These are phyloP conservation scores for Coturnix japonica DNA, from an alignment of 2,113 vertebrate genomes.

Conservation along the genomic window DNA sequence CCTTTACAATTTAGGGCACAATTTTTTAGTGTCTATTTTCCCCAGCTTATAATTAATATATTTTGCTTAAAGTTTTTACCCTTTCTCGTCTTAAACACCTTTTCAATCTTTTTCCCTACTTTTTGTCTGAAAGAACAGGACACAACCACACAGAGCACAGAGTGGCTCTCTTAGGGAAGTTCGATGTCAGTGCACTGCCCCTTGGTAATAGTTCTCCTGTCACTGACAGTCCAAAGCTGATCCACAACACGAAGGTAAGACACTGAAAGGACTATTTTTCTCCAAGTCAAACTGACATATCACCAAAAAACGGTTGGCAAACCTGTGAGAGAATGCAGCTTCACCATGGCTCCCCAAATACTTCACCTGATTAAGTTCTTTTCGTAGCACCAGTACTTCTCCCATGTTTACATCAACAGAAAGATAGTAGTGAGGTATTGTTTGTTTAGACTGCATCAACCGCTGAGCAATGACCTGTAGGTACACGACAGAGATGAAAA, in stretches of 20 bases:
- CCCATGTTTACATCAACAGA: slow-evolving; percentile 97
- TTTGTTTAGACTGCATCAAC: slow-evolving; percentile 97
- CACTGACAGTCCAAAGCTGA: neutral
- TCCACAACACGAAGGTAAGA: neutral
- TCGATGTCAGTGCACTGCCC: neutral
- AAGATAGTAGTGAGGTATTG: slow-evolving; percentile 98
- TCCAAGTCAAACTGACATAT: neutral
- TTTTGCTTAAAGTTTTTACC: neutral
- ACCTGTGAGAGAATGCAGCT: neutral
- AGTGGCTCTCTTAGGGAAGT: neutral
- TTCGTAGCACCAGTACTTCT: slow-evolving; percentile 89
- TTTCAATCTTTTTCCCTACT: neutral
- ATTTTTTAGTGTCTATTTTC: neutral
- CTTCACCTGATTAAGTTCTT: slow-evolving; percentile 92
- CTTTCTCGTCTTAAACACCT: neutral
- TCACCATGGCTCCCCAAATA: neutral
- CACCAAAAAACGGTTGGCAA: neutral
- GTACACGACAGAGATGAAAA: neutral
- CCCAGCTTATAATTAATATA: neutral
- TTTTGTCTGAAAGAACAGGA: neutral
- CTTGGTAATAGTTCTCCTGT: neutral
- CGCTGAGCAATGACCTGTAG: slow-evolving; percentile 95
- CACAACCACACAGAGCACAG: neutral
- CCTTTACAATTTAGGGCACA: neutral
- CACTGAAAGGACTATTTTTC: neutral